phyloP scores from a whole-genome alignment of 2,888 invertebrate species.

The Rhamphomyia laevipes region DNA sequence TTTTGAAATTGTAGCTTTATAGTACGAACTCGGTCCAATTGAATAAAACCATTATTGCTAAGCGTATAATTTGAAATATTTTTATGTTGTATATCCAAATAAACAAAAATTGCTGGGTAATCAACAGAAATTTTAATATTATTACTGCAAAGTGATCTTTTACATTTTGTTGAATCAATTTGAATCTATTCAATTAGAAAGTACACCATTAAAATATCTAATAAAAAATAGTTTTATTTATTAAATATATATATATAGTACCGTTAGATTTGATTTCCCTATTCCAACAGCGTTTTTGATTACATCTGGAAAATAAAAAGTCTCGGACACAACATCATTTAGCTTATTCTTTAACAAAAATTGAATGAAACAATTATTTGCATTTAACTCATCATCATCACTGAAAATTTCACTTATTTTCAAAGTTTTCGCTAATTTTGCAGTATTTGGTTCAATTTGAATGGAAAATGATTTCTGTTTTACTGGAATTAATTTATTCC shows the following conservation, averaged over 20 bases:
- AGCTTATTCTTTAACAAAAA: slow-evolving; percentile 41
- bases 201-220: background rate
- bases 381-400: slow-evolving; percentile 19
- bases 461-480: slow-evolving; percentile 10
- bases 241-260: slow-evolving; percentile 29
- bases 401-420: slow-evolving; percentile 22
- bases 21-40: slow-evolving; percentile 26
- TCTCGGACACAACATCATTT: slow-evolving; percentile 44
- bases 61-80: slow-evolving; percentile 24
- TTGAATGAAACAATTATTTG: slow-evolving; percentile 26
- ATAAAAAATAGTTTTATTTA: too few species aligned
- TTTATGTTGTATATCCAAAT: slow-evolving; percentile 26
- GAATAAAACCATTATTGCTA: slow-evolving; percentile 35
- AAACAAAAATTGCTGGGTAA: slow-evolving; percentile 33
- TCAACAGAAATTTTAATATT: slow-evolving; percentile 27
- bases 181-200: slow-evolving; percentile 21
- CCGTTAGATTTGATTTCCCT: slow-evolving; percentile 43
- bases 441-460: slow-evolving; percentile 26
- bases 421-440: slow-evolving; percentile 29
- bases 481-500: slow-evolving; percentile 40
- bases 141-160: slow-evolving; percentile 19
- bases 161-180: slow-evolving; percentile 23
- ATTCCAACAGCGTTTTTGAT: slow-evolving; percentile 45
- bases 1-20: slow-evolving; percentile 26
- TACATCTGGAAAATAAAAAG: slow-evolving; percentile 52